These are phyloP conservation scores for Botia almorhae DNA, from an alignment of 2,797 vertebrate genomes.

Conservation along the genomic window DNA sequence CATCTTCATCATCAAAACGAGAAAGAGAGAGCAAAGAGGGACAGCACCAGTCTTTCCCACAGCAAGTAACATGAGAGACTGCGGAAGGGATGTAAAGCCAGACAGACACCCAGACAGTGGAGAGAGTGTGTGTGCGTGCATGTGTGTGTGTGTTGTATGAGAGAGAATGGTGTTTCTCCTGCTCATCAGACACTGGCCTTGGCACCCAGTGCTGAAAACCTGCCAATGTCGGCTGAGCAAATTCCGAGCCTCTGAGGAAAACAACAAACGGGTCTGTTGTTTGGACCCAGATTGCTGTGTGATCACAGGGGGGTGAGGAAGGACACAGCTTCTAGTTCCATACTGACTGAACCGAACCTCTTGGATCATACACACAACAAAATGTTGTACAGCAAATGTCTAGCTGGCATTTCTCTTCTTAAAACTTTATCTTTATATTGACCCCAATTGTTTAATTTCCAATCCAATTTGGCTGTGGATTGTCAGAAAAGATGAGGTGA, in stretches of 20 bases:
- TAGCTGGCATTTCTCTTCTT: conserved; percentile 15
- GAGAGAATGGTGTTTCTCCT: conserved; percentile 53
- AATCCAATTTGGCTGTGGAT: background rate
- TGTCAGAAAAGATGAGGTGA: conserved; percentile 13
- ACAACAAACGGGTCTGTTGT: conserved; percentile 64
- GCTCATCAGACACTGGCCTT: conserved; percentile 62
- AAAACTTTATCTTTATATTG: background rate
- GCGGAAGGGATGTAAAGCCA: conserved; percentile 51
- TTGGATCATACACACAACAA: background rate
- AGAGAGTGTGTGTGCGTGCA: conserved; percentile 50
- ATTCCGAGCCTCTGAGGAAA: conserved; percentile 58
- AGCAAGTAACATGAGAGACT: conserved; percentile 51
- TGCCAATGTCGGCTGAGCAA: conserved; percentile 65
- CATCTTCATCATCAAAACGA: conserved; percentile 14
- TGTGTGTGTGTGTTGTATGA: conserved; percentile 41
- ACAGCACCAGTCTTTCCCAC: conserved; percentile 48
- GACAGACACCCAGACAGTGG: conserved; percentile 62
- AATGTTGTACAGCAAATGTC: background rate
- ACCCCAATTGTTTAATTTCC: too few relatives aligned
- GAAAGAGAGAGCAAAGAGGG: conserved; percentile 23
- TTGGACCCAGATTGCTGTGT: conserved; percentile 53
- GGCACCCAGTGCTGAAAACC: conserved; percentile 54
- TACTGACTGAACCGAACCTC: conserved; percentile 45
- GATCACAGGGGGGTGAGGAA: conserved; percentile 53
- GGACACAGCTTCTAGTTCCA: conserved; percentile 42